phyloP scores from a whole-genome alignment of 1,140 invertebrate species.

The Antheraea mylitta region DNA sequence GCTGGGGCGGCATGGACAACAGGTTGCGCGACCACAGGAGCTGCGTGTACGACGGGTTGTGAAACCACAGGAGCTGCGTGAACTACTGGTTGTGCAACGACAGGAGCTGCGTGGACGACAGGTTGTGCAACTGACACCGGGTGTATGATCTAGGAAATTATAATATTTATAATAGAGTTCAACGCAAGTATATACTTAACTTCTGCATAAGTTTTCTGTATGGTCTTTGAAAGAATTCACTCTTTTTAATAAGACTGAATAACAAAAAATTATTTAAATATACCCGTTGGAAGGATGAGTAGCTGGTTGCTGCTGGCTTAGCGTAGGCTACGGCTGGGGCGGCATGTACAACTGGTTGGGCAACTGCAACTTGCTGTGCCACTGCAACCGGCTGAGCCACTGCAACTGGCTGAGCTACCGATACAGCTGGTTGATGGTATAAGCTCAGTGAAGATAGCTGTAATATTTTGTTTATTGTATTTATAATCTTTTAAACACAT shows the following conservation, averaged over 20 bases:
- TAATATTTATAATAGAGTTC: not conserved
- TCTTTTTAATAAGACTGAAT: no score
- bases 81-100: conserved; percentile 26
- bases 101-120: conserved; percentile 43
- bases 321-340: conserved; percentile 31
- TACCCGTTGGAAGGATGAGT: conserved; percentile 63
- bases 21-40: conserved; percentile 27
- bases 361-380: conserved; percentile 15
- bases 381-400: conserved; percentile 19
- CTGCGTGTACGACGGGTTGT: conserved; percentile 9
- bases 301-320: conserved; percentile 55
- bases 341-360: conserved; percentile 31
- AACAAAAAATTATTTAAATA: conserved; percentile 2
- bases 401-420: conserved; percentile 14
- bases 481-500: no score
- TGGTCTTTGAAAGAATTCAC: no score
- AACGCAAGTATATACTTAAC: no score
- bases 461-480: not conserved
- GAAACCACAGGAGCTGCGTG: conserved; percentile 30
- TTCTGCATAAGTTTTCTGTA: no score
- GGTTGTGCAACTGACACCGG: conserved; percentile 39
- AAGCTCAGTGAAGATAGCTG: conserved; percentile 10
- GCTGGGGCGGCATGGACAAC: conserved; percentile 23
- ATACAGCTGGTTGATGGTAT: not conserved
- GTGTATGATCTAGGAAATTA: conserved; percentile 44